Conservation (phyloP, 2,888 invertebrate genomes). For the Imbricaverruca yamaguchii region DNA sequence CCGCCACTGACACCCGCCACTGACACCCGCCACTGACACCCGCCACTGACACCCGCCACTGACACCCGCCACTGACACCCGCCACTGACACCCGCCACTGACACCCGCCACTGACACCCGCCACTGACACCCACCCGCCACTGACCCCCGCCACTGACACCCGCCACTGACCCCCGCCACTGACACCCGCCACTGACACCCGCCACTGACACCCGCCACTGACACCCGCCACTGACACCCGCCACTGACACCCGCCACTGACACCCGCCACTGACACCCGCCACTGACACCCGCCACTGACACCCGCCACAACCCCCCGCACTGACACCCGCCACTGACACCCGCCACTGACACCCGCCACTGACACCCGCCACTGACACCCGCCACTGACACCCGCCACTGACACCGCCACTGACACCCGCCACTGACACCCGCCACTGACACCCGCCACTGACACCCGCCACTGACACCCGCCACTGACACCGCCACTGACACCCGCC, state of each 20-base stretch:
- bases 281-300: too few species aligned
- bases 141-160: not conserved
- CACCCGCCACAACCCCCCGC: too few species aligned
- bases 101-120: too few species aligned
- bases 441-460: not conserved
- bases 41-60: not conserved
- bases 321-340: too few species aligned
- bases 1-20: not conserved
- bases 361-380: not conserved
- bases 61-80: not conserved
- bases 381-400: not conserved
- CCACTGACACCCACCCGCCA: too few species aligned
- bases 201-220: too few species aligned
- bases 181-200: not conserved
- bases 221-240: not conserved
- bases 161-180: too few species aligned
- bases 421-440: too few species aligned
- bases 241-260: too few species aligned
- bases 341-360: not conserved
- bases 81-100: not conserved
- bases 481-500: too few species aligned
- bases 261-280: not conserved
- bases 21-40: not conserved
- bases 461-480: too few species aligned
- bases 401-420: not conserved